Conservation (phyloP, 2,113 vertebrate genomes). For the Rhea americana region DNA sequence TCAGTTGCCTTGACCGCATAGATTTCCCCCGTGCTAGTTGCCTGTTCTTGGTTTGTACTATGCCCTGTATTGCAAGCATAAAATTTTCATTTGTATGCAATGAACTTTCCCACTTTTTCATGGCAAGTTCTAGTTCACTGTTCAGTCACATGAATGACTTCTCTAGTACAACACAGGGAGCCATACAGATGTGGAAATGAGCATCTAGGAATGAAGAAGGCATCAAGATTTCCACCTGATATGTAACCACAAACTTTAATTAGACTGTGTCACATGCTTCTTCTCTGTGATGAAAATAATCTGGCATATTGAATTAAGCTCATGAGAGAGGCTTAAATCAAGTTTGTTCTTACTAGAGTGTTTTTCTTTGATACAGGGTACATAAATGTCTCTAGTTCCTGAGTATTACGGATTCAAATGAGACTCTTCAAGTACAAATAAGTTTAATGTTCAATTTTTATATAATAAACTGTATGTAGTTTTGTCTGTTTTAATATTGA, state of each 20-base stretch:
- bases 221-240: not conserved
- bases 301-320: not conserved
- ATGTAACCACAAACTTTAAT: not conserved
- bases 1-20: fast-evolving
- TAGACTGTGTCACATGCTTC: not conserved
- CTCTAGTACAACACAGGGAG: not conserved
- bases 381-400: not conserved
- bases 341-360: not conserved
- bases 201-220: not conserved
- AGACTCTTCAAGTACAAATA: not conserved
- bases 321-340: not conserved
- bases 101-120: not conserved
- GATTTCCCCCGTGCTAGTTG: not conserved
- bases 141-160: not conserved
- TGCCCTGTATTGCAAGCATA: not conserved
- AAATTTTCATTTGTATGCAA: not conserved
- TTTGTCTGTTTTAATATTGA: not conserved
- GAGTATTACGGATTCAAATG: not conserved
- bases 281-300: not conserved
- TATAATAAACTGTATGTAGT: not conserved
- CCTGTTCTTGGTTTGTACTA: not conserved
- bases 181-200: not conserved
- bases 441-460: not conserved
- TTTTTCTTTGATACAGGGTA: not conserved
- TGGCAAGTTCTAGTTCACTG: not conserved